Evolutionary conservation across 2,113 vertebrate species (phyloP), one percentile per base, ranked within the genome.

Genomic region (Variabilichromis moorii): DNA sequence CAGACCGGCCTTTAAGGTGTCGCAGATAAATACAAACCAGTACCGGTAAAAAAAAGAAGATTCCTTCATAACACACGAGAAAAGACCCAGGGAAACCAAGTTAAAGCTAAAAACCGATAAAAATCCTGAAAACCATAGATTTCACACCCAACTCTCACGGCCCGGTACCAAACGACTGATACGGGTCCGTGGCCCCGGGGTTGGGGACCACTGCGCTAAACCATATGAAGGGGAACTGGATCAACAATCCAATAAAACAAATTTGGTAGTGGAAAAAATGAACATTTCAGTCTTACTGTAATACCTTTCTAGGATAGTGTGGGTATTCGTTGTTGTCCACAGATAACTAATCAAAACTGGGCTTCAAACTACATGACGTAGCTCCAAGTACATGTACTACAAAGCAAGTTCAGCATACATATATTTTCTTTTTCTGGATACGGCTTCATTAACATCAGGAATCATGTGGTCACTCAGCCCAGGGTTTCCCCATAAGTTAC

Each of bases 171-270:
- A 61, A 61, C 2, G 2, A 10, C 57, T 61, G 57, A 59, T 59
- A 59, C 8, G 0, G 8, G 26, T 9, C 3, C 2, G 2, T 61
- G 57, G 2, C 14, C 57, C 14, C 5, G 5, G 57, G 8, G 57
- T 31, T 61, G 28, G 28, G 14, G 3, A 31, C 26, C 14, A 4
- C 57, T 45, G 68, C 4, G 0, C 37, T 71, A 71, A 71, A 71
- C 37, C 37, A 42, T 42, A 40, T 42, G 66, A 71, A 71, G n/a
- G n/a, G 31, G 35, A 40, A 14, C 0, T 42, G 35, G 37, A 73
- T 73, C 13, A 26, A 45, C 1, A 26, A 45, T 45, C 40, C 68
- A 45, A 42, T 73, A 42, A 16, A 45, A 45, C 37, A 45, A 26
- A 73, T 73, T 73, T 73, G 19, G 37, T 16, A 42, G 68, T 73